phyloP scores from a whole-genome alignment of 2,113 vertebrate species.

The Bufo bufo region DNA sequence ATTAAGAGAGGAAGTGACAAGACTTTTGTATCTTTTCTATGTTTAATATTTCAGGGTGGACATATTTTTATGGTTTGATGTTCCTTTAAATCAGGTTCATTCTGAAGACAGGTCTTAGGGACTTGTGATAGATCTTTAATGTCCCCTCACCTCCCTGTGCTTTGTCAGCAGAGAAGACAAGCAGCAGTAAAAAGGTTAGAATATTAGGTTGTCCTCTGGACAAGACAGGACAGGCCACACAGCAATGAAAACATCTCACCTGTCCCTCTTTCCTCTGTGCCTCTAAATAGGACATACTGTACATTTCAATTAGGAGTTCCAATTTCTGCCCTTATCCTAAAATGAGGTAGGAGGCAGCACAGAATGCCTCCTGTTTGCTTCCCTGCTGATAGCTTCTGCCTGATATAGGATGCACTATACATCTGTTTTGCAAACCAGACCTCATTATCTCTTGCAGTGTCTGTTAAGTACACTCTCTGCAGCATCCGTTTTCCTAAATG shows the following conservation, averaged over 20 bases:
- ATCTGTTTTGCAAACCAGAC: slow-evolving; percentile 62
- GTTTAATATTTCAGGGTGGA: too few species aligned
- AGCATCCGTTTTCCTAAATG: slow-evolving; percentile 48
- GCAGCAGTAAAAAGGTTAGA: background rate
- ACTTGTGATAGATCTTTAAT: background rate
- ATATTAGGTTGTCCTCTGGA: background rate
- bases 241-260: background rate
- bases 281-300: background rate
- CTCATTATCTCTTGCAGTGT: slow-evolving; percentile 63
- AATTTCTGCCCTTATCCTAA: too few species aligned
- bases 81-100: background rate
- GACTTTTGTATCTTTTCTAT: too few species aligned
- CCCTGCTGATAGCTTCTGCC: slow-evolving; percentile 61
- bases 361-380: slow-evolving; percentile 46
- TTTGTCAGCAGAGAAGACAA: background rate
- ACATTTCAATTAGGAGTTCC: background rate
- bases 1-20: too few species aligned
- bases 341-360: background rate
- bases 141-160: background rate
- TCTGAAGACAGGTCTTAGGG: background rate
- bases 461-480: slow-evolving; percentile 64
- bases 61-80: too few species aligned
- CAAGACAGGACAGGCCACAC: background rate
- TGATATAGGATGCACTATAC: slow-evolving; percentile 60
- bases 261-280: background rate